A percentile compares a stretch with the other conserved stretches of the same genome.
Conservation (phyloP, 2,888 invertebrate genomes). For the Phorcus lineatus region DNA sequence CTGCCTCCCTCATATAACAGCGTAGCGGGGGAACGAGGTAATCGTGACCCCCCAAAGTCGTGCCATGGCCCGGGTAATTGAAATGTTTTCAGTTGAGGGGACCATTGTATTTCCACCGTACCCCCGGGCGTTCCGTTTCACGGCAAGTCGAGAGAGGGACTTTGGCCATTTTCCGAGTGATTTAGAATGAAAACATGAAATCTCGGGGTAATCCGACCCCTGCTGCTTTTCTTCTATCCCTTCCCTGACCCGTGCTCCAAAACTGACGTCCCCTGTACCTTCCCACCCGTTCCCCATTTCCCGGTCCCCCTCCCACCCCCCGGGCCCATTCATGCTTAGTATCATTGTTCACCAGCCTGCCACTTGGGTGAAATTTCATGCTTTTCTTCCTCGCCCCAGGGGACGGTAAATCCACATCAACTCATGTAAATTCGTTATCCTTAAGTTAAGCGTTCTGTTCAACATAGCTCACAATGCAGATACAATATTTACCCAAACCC, state of each 20-base stretch:
- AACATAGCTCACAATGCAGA: neutral
- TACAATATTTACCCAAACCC: neutral
- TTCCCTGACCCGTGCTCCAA: too few relatives aligned
- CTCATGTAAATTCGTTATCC: slow-evolving; percentile 4
- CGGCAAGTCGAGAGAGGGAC: neutral
- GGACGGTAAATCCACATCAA: neutral
- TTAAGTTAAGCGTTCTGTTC: neutral
- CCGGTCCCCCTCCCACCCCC: neutral
- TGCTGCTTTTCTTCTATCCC: neutral
- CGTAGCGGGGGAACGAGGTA: neutral
- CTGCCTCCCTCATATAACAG: neutral
- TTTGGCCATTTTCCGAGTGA: slow-evolving; percentile 10
- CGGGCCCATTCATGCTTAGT: neutral
- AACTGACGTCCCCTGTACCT: neutral
- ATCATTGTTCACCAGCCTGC: neutral
- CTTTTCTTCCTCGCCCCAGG: neutral
- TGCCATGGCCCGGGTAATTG: slow-evolving; percentile 1
- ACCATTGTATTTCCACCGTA: neutral
- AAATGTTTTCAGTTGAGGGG: neutral
- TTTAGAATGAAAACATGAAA: neutral
- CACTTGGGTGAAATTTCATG: slow-evolving; percentile 1
- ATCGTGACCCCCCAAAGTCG: neutral
- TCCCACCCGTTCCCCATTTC: neutral
- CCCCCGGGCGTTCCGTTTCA: neutral
- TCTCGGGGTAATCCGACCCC: neutral